Evolutionary conservation across 2,797 vertebrate species (phyloP), one percentile per base, ranked within the genome.

Genomic region (Silurus aristotelis): DNA sequence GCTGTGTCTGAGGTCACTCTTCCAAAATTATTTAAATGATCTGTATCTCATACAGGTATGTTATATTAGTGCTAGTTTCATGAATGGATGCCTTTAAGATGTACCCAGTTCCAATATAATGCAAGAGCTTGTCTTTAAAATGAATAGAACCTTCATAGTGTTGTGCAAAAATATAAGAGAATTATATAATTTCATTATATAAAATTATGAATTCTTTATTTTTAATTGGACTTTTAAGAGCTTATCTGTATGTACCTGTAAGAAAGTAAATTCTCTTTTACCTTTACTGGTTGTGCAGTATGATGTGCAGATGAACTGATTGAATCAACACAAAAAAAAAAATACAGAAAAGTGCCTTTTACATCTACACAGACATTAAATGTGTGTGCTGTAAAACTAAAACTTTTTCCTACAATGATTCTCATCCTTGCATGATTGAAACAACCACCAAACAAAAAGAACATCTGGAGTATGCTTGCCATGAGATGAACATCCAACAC

Each of bases 151-250:
- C 67, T 86, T 83, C 27, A 56, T 68, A 84, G 48, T 79, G 81
- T 80, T 88, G 87, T 91, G 89, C 88, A 91, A 88, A 89, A 87
- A 84, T 86, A 85, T 70, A 52, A 73, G 12, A 55, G 66, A 72
- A 43, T 85, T 85, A 86, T 83, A 88, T 87, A 43, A 82, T 87
- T 61, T 81, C 19, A 63, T 80, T 85, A 85, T 86, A 87, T 80
- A 89, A 86, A 88, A 84, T 86, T 64, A 83, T 72, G 68, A 82
- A 75, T 82, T 84, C 56, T 76, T 82, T 63, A 71, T 6, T 25
- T 79, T 79, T 46, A 43, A 67, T 84, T 85, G 76, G 52, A 73
- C 83, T 85, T 76, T 60, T 70, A 89, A 70, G 83, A 81, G 63
- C 70, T 86, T 83, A 67, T 68, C 60, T 84, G 64, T 84, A 72